A percentile compares a stretch with the other conserved stretches of the same genome.
These are phyloP conservation scores for Myotis lucifugus DNA, from an alignment of 2,113 vertebrate genomes.

Conservation along the genomic window DNA sequence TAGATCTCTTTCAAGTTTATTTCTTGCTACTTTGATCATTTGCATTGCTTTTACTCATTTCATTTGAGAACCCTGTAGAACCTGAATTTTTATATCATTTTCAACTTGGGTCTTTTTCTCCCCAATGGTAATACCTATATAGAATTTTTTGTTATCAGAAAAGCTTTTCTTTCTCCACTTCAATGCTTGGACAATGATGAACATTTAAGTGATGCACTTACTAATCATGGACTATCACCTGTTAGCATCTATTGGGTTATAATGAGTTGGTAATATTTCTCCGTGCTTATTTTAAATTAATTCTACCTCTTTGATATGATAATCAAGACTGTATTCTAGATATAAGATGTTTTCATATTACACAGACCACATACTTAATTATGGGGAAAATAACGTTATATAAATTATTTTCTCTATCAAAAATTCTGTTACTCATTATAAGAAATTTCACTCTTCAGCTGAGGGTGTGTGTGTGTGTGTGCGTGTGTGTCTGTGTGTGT, in stretches of 20 bases:
- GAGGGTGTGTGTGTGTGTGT: background rate
- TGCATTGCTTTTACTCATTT: background rate
- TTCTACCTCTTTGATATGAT: background rate
- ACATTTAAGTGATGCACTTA: background rate
- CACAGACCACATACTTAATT: background rate
- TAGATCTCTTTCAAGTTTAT: background rate
- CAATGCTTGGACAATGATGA: background rate
- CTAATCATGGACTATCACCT: background rate
- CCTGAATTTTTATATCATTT: background rate
- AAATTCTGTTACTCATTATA: background rate
- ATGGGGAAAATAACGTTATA: background rate
- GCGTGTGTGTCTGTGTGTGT: background rate
- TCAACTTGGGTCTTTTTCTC: background rate
- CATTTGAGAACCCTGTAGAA: background rate
- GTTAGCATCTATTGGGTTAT: background rate
- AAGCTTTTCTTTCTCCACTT: background rate
- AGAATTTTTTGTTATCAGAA: background rate
- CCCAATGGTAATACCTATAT: background rate
- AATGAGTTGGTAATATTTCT: background rate
- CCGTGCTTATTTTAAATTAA: background rate
- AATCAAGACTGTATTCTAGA: background rate
- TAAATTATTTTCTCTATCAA: background rate
- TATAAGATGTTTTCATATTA: constrained; percentile 1
- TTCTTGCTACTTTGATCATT: background rate
- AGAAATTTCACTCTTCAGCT: background rate